Percentiles rank a stretch among this genome's conserved stretches.
Evolutionary conservation across 2,888 invertebrate genomes (phyloP).

Genomic region (Aporophyla lueneburgensis): DNA sequence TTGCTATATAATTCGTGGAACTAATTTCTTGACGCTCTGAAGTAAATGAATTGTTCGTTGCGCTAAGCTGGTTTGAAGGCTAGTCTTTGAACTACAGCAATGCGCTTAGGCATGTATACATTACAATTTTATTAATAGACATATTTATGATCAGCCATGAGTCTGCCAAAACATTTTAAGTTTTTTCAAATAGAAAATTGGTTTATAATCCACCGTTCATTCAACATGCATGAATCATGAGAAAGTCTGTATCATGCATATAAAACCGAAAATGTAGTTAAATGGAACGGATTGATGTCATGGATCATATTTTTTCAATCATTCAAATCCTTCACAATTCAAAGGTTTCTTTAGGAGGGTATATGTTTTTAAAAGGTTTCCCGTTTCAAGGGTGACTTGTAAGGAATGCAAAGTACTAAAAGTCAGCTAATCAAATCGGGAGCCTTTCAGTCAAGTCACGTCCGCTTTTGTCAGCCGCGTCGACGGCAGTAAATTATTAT

Average conservation of each 20-base stretch:
- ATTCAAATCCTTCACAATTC: constrained; percentile 30
- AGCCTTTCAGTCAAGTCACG: constrained; percentile 67
- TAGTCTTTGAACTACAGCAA: constrained; percentile 11
- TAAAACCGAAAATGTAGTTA: no score
- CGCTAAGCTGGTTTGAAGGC: no score
- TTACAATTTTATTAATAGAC: constrained; percentile 2
- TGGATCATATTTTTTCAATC: constrained; percentile 36
- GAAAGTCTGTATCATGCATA: constrained; percentile 6
- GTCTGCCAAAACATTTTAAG: neutral
- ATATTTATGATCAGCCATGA: no score
- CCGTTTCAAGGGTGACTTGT: constrained; percentile 59
- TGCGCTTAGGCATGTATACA: constrained; percentile 2
- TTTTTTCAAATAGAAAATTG: neutral
- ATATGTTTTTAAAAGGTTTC: no score
- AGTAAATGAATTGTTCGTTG: constrained; percentile 18
- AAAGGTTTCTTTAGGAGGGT: constrained; percentile 36
- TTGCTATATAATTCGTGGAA: constrained; percentile 20
- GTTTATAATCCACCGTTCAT: neutral
- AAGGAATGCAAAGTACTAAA: constrained; percentile 51
- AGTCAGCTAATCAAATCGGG: constrained; percentile 67
- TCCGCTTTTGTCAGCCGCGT: constrained; percentile 60
- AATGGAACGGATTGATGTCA: constrained; percentile 26
- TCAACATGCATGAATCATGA: neutral
- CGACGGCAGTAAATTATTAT: constrained; percentile 62
- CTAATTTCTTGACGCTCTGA: constrained; percentile 30